Base-by-base conservation (phyloP, 2,113 vertebrate genomes). In the Lutjanus erythropterus region DNA sequence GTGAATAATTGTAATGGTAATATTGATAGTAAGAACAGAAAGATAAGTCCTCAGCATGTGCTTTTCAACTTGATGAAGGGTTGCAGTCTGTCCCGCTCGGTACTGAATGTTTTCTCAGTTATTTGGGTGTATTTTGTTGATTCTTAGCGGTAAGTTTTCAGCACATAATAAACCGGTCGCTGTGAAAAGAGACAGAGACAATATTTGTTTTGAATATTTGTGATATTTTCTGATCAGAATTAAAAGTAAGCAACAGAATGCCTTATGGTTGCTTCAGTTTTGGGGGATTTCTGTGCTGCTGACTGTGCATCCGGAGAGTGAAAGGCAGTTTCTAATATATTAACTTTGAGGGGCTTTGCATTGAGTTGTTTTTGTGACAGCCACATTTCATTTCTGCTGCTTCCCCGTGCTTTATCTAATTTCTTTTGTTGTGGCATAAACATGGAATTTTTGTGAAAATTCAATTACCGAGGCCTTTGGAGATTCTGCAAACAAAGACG, bases 391-490 rank as follows among this genome's bases (percentile, higher is more conserved):
- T 92, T 77, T 81, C 81, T 84, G 71, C 69, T 59, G 70, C 83
- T 71, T 85, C 71, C 39, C 78, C 2, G 18, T 78, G 82, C 78
- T 92, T 91, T 91, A 92, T 91, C 66, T 89, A 86, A 92, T 94
- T 92, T 93, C 76, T 84, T 93, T 93, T 94, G 88, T 92, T 93
- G 89, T 93, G 86, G 85, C 44, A 76, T 91, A 92, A 92, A 93
- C 88, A 93, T 85, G 74, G 78, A 86, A 88, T 88, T 91, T 90
- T 72, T 90, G 79, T 78, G 84, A 75, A 90, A 93, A 92, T 93
- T 91, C 78, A 94, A 92, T 94, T 93, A 92, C 84, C 11, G 16
- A 39, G 42, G 86, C 82, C 92, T 93, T 90, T 88, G 85, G 92
- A 94, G 91, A 92, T 86, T 93, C 86, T 71, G 50, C 69, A 84